Evolutionary conservation across 2,113 vertebrate species (phyloP), one percentile per base, ranked within the genome.

Genomic region (Microcebus griseorufus): DNA sequence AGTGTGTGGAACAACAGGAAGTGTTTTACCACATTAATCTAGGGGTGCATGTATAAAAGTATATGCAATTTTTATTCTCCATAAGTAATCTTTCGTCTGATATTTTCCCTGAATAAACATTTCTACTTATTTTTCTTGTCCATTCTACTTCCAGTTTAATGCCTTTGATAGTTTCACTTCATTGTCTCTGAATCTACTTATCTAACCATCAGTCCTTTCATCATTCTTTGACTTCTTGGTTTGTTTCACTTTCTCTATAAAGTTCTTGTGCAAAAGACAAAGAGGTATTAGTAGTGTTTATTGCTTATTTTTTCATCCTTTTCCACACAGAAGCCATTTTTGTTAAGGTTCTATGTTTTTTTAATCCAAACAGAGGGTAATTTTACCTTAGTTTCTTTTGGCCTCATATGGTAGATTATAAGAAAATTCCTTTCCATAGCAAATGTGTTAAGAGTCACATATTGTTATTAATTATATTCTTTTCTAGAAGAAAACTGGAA

Each of bases 401-500:
- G 10, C 51, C 16, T 85, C 29, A 29, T 72, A 29, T 69, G 25
- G 5, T 96, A 79, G 75, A 65, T 14, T 20, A 69, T 93, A 42
- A 12, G 88, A 70, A 29, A 85, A 23, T 39, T 94, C 32, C 29
- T 95, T 96, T 94, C 9, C 62, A 62, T 65, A 80, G 23, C 11
- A 93, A 81, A 69, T 94, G 34, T 88, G 45, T 90, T 32, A 92
- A 81, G 25, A 88, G 88, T 97, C 18, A 96, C 45, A 86, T 70
- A 27, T 85, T 96, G n/a, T 95, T 97, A 64, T 95, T 86, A 88
- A 94, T 60, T 88, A 29, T 94, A 67, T 94, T 97, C 42, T 97
- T 94, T 97, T 79, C 80, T 96, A 98, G 96, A 96, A 93, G 75
- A 97, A 97, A 97, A 90, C 7, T 94, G 93, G 96, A 97, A 96